A percentile compares a stretch with the other conserved stretches of the same genome.
phyloP scores from a whole-genome alignment of 2,113 vertebrate genomes.

The Leptobrachium leishanense region DNA sequence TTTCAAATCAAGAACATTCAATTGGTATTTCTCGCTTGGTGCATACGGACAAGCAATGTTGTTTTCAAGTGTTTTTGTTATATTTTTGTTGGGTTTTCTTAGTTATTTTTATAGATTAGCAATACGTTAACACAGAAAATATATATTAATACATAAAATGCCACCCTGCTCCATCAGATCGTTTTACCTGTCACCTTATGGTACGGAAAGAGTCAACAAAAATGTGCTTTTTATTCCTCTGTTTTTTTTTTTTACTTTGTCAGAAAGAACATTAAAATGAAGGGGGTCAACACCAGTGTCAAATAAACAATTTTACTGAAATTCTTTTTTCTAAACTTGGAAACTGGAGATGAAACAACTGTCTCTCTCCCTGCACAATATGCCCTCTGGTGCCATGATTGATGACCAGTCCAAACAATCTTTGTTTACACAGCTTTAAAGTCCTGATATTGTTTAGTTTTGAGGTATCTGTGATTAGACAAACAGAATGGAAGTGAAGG shows the following conservation, averaged over 20 bases:
- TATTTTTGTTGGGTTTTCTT: too few relatives aligned
- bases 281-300: conserved; percentile 69
- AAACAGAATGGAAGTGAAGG: conserved; percentile 67
- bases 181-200: conserved; percentile 51
- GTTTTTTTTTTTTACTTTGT: conserved; percentile 68
- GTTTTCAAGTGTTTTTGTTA: too few relatives aligned
- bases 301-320: conserved; percentile 76
- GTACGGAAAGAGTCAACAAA: conserved; percentile 51
- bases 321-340: conserved; percentile 71
- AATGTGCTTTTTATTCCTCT: conserved; percentile 58
- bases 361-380: conserved; percentile 67
- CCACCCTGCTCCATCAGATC: not conserved
- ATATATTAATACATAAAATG: not conserved
- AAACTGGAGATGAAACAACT: conserved; percentile 75
- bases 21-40: too few relatives aligned
- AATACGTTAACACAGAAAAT: too few relatives aligned
- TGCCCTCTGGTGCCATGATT: conserved; percentile 73
- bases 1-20: too few relatives aligned
- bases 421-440: conserved; percentile 78
- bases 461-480: conserved; percentile 69
- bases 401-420: conserved; percentile 77
- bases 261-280: conserved; percentile 65
- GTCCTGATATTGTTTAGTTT: conserved; percentile 65
- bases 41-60: too few relatives aligned
- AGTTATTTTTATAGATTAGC: too few relatives aligned